Evolutionary conservation across 1,140 invertebrate species (phyloP).

Genomic region (Saccostrea glomerata): DNA sequence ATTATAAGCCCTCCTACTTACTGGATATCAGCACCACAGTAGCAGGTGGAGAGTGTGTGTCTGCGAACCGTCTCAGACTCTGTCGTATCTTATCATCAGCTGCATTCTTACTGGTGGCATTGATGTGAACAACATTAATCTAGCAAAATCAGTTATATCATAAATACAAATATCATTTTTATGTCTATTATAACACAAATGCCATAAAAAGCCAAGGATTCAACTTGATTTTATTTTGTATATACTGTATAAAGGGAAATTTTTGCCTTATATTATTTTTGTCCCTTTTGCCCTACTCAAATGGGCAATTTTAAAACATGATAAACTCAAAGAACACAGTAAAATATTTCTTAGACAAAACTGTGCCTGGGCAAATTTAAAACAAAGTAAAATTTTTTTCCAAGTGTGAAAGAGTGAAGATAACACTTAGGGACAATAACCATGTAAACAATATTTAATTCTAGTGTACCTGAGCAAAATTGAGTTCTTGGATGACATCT

Average conservation of each 20-base stretch:
- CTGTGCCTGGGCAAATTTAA: no score
- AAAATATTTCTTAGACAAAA: no score
- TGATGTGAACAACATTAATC: conserved; percentile 92
- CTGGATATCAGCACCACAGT: conserved; percentile 83
- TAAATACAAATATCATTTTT: neutral
- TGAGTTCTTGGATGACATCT: conserved; percentile 89
- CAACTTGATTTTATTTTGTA: no score
- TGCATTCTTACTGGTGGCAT: conserved; percentile 91
- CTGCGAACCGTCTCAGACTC: conserved; percentile 90
- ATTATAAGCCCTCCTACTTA: neutral
- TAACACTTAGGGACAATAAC: neutral
- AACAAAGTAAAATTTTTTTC: no score
- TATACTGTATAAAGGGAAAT: no score
- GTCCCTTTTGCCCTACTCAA: no score
- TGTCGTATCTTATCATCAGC: conserved; percentile 94
- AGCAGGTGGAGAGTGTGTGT: conserved; percentile 87
- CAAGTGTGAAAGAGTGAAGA: no score
- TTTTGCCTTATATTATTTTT: no score
- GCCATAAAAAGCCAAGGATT: no score
- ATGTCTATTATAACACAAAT: no score
- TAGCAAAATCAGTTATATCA: conserved; percentile 72
- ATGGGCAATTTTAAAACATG: no score
- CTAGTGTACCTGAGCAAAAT: conserved; percentile 88
- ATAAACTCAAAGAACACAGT: no score
- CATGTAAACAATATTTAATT: neutral